A percentile compares a stretch with the other conserved stretches of the same genome.
These are phyloP conservation scores for Hypsibius dujardini DNA, from an alignment of 1,140 invertebrate species.

Conservation along the genomic window DNA sequence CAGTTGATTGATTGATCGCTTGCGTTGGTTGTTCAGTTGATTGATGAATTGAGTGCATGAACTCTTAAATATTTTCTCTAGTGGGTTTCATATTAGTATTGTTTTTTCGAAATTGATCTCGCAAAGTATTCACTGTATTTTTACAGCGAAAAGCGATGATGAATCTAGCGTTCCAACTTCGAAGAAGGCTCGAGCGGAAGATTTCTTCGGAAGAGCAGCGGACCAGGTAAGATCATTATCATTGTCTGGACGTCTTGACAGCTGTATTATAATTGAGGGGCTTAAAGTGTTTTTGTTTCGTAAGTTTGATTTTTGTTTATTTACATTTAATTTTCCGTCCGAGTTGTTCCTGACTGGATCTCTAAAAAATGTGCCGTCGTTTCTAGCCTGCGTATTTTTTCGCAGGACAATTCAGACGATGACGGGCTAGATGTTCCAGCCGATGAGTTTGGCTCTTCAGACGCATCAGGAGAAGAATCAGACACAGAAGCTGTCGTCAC, in stretches of 20 bases:
- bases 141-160: neutral
- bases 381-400: too few species aligned
- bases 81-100: neutral
- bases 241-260: neutral
- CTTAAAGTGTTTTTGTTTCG: too few species aligned
- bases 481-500: too few species aligned
- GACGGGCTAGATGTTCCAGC: too few species aligned
- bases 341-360: constrained; percentile 19
- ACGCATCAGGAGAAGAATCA: too few species aligned
- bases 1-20: too few species aligned
- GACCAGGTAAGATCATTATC: neutral
- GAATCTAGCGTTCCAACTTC: neutral
- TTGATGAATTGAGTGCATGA: neutral
- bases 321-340: too few species aligned
- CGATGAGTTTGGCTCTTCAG: too few species aligned
- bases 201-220: neutral
- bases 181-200: constrained; percentile 4
- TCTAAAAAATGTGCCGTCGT: neutral
- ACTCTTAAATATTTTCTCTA: too few species aligned
- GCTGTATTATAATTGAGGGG: too few species aligned
- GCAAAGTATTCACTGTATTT: neutral
- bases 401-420: too few species aligned
- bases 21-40: neutral
- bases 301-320: too few species aligned
- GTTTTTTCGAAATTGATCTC: neutral